Evolutionary conservation across 2,113 vertebrate species (phyloP).

Genomic region (Edolisoma coerulescens): DNA sequence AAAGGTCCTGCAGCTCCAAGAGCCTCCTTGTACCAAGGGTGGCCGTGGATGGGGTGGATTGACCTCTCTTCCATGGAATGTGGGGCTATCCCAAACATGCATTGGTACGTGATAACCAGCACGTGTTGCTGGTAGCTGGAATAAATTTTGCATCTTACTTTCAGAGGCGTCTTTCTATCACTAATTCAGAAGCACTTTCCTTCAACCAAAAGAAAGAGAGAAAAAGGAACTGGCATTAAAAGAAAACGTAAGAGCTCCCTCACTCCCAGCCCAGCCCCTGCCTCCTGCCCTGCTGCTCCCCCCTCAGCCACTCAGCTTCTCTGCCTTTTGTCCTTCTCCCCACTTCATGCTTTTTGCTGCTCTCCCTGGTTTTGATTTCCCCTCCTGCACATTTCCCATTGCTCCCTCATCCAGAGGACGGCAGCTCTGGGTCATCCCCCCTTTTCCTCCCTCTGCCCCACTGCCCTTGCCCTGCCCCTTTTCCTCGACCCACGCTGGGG

Average conservation of each 20-base stretch:
- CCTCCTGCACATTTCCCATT: background rate
- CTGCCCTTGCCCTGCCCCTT: background rate
- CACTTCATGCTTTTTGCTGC: background rate
- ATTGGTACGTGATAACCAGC: background rate
- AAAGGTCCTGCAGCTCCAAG: background rate
- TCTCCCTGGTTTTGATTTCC: background rate
- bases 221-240: slow-evolving; percentile 84
- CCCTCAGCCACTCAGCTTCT: slow-evolving; percentile 2
- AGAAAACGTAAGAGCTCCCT: slow-evolving; percentile 87
- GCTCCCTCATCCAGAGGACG: background rate
- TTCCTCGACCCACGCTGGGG: background rate
- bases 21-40: background rate
- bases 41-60: background rate
- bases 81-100: background rate
- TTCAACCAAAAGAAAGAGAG: slow-evolving; percentile 89
- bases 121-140: slow-evolving; percentile 10
- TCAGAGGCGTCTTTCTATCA: slow-evolving; percentile 95
- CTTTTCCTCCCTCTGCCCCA: background rate
- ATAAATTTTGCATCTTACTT: slow-evolving; percentile 54
- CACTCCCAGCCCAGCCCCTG: slow-evolving; percentile 21
- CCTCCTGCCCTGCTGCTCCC: slow-evolving; percentile 49
- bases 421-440: background rate
- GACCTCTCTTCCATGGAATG: background rate
- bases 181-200: slow-evolving; percentile 97
- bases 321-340: background rate